Percentiles rank a stretch among this genome's conserved stretches.
Evolutionary conservation across 1,140 invertebrate genomes (phyloP).

Genomic region (Lordiphosa mommai): DNA sequence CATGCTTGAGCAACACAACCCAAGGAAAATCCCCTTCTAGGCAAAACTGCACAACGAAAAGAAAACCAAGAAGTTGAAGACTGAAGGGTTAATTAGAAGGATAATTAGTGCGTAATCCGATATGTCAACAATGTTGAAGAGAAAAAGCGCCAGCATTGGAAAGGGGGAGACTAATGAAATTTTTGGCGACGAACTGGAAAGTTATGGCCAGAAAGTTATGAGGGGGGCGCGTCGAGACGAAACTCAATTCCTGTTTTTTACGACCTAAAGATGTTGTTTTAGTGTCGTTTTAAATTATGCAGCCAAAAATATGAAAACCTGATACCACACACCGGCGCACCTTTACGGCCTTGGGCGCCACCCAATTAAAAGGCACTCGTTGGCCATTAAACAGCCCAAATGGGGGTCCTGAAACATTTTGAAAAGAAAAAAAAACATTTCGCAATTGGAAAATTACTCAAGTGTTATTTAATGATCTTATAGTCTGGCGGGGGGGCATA

Average conservation of each 20-base stretch:
- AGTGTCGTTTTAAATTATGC: constrained; percentile 41
- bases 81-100: constrained; percentile 76
- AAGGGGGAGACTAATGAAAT: neutral
- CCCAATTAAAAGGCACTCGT: constrained; percentile 67
- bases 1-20: constrained; percentile 53
- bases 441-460: constrained; percentile 72
- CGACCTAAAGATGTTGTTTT: constrained; percentile 26
- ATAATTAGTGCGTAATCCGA: constrained; percentile 78
- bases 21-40: constrained; percentile 6
- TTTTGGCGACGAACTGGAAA: constrained; percentile 50
- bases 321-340: constrained; percentile 23
- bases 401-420: constrained; percentile 30
- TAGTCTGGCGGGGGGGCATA: too few relatives aligned
- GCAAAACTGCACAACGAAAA: constrained; percentile 29
- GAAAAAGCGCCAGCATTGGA: neutral
- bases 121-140: constrained; percentile 58
- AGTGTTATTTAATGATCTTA: constrained; percentile 69
- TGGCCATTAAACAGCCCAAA: constrained; percentile 42
- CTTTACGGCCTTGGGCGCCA: constrained; percentile 64
- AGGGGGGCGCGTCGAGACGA: too few relatives aligned
- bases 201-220: constrained; percentile 29
- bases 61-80: constrained; percentile 43
- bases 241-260: neutral
- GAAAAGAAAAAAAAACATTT: constrained; percentile 49
- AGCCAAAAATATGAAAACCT: constrained; percentile 49